Evolutionary conservation across 2,797 vertebrate genomes (phyloP).

Genomic region (Darevskia nairensis): DNA sequence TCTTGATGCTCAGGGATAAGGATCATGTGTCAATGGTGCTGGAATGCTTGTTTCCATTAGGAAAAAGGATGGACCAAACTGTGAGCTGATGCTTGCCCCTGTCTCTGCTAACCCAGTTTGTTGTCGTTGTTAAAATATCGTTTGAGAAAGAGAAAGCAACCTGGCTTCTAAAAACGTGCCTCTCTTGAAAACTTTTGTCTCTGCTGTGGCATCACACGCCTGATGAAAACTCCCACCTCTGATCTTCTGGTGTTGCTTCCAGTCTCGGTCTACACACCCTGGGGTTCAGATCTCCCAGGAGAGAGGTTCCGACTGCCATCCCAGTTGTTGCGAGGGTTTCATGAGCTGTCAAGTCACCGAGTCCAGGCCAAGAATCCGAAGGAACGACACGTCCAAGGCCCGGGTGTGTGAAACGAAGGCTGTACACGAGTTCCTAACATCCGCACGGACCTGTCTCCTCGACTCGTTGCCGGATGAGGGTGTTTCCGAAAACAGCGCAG

Average conservation of each 20-base stretch:
- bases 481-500: not conserved
- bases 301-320: not conserved
- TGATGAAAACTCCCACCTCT: not conserved
- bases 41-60: not conserved
- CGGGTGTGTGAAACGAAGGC: not conserved
- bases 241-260: not conserved
- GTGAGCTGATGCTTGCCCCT: fast-evolving
- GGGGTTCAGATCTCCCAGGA: not conserved
- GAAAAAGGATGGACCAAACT: not conserved
- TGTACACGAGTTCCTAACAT: slow-evolving; percentile 1
- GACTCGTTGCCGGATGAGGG: not conserved
- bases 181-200: not conserved
- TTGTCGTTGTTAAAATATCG: not conserved
- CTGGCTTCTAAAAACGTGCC: not conserved
- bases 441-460: not conserved
- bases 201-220: not conserved
- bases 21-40: not conserved
- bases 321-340: not conserved
- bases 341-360: not conserved
- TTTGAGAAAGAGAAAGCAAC: not conserved
- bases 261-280: not conserved
- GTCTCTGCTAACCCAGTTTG: too few relatives aligned
- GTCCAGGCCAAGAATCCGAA: not conserved
- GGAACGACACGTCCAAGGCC: not conserved
- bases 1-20: not conserved